phyloP scores from a whole-genome alignment of 2,797 vertebrate genomes.

The Coccyzus lansbergi region DNA sequence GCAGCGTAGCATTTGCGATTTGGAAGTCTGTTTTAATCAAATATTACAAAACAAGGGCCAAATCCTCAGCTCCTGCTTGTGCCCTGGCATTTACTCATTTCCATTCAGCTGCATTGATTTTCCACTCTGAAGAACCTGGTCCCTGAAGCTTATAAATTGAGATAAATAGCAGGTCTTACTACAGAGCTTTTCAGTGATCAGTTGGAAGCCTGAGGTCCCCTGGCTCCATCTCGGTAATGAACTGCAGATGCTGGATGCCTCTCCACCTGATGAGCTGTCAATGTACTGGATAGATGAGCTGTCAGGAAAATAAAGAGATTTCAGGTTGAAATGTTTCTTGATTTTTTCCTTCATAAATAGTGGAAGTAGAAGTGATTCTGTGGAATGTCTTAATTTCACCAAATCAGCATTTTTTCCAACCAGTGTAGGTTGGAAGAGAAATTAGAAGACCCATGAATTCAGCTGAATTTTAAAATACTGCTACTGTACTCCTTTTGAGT shows the following conservation, averaged over 20 bases:
- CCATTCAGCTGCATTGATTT: not conserved
- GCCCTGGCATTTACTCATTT: not conserved
- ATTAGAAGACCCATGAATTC: not conserved
- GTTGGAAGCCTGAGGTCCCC: constrained; percentile 25
- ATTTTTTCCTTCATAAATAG: not conserved
- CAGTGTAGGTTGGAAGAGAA: not conserved
- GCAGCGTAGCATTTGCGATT: not conserved
- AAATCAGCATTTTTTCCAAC: not conserved
- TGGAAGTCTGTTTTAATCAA: constrained; percentile 25
- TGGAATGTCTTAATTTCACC: constrained; percentile 7
- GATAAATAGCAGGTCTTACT: constrained; percentile 22
- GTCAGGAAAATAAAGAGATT: constrained; percentile 3
- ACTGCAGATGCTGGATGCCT: constrained; percentile 59
- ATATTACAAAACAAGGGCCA: not conserved
- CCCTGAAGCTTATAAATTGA: constrained; percentile 22
- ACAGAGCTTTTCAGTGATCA: constrained; percentile 40
- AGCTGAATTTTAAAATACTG: not conserved
- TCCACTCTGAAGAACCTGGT: not conserved
- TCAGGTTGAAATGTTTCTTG: not conserved
- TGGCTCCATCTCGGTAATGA: constrained; percentile 44
- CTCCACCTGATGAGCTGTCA: constrained; percentile 64
- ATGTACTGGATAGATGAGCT: constrained; percentile 51
- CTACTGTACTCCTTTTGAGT: not conserved
- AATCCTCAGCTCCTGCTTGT: not conserved
- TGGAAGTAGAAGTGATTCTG: not conserved